A percentile compares a stretch with the other conserved stretches of the same genome.
These are phyloP conservation scores for Julus scanicus DNA, from an alignment of 2,888 invertebrate species.

Conservation along the genomic window DNA sequence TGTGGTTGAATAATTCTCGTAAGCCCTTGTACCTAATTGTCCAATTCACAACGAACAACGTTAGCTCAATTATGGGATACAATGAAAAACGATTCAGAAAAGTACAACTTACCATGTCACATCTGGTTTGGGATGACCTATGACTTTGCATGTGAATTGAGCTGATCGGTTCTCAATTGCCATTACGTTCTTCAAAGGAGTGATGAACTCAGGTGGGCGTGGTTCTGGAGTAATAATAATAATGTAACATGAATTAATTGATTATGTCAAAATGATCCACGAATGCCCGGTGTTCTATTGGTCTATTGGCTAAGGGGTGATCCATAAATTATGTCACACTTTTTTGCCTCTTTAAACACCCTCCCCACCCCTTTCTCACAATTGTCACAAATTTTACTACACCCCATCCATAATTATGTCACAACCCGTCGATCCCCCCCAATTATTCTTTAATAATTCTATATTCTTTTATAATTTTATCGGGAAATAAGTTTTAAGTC, in stretches of 20 bases:
- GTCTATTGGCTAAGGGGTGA: too few relatives aligned
- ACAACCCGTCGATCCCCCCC: too few relatives aligned
- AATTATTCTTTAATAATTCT: too few relatives aligned
- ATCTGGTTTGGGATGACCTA: conserved; percentile 86
- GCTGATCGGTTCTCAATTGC: conserved; percentile 96
- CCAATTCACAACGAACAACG: neutral
- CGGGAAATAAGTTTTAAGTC: too few relatives aligned
- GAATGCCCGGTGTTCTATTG: too few relatives aligned
- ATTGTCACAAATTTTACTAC: too few relatives aligned
- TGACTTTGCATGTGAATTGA: conserved; percentile 90
- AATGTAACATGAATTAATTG: neutral
- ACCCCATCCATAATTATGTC: too few relatives aligned
- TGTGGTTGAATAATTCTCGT: conserved; percentile 91
- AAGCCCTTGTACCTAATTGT: conserved; percentile 86
- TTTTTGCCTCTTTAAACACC: too few relatives aligned
- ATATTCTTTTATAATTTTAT: too few relatives aligned
- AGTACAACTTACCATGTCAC: conserved; percentile 79
- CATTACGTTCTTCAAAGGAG: conserved; percentile 84
- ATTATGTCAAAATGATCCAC: too few relatives aligned
- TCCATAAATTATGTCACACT: too few relatives aligned
- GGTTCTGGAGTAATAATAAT: conserved; percentile 73
- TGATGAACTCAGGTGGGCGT: conserved; percentile 88
- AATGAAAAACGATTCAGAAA: neutral
- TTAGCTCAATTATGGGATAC: neutral
- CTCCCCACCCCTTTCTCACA: too few relatives aligned